A percentile compares a stretch with the other conserved stretches of the same genome.
These are phyloP conservation scores for Globicephala melas DNA, from an alignment of 2,113 vertebrate species.

Conservation along the genomic window DNA sequence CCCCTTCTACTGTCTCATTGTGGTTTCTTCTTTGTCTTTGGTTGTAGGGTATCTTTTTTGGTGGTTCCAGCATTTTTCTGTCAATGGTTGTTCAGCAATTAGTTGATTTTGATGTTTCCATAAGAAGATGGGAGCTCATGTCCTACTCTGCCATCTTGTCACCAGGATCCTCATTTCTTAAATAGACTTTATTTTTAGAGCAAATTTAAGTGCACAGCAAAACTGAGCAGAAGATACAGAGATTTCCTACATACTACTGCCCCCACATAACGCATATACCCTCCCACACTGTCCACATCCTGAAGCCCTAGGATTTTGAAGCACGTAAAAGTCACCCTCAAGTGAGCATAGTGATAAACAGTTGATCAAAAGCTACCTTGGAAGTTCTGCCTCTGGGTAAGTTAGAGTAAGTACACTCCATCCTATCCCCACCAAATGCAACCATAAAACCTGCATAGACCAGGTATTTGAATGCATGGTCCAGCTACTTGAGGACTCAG, in stretches of 20 bases:
- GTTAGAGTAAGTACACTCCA: background rate
- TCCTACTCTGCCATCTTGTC: too few species aligned
- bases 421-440: background rate
- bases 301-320: background rate
- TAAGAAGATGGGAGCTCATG: too few species aligned
- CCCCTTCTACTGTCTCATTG: too few species aligned
- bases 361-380: background rate
- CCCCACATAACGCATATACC: background rate
- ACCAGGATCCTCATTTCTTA: background rate
- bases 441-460: background rate
- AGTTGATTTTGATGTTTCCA: too few species aligned
- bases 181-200: background rate
- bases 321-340: background rate
- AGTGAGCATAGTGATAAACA: background rate
- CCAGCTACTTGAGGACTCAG: background rate
- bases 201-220: background rate
- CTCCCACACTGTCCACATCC: background rate
- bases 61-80: too few species aligned
- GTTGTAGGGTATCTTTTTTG: too few species aligned
- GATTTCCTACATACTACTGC: background rate
- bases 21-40: too few species aligned
- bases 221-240: background rate
- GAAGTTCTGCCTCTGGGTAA: background rate
- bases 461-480: background rate
- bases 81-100: too few species aligned